Base-by-base conservation (phyloP, 2,113 vertebrate genomes). In the Sphaerodactylus townsendi region DNA sequence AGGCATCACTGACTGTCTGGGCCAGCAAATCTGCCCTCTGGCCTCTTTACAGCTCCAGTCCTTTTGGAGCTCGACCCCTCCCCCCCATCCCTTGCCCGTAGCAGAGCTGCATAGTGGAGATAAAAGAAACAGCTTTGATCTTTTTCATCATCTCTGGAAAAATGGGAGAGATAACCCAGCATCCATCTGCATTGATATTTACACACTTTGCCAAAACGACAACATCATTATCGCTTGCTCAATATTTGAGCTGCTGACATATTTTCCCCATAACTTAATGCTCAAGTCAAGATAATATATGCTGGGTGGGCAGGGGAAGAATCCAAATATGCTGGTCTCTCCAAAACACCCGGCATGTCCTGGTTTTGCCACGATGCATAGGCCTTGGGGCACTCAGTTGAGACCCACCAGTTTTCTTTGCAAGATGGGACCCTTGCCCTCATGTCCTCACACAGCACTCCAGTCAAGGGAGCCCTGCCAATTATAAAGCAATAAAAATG, bases 251-350 rank as follows among this genome's bases (percentile, higher is more conserved):
- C 90, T 93, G 74, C 90, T 84, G 92, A 92, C 92, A 85, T 93
- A 84, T 91, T 93, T 93, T 94, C 92, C 95, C 90, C 92, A 81
- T 94, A 94, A 94, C 95, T 96, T 92, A 93, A 92, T 90, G 86
- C 87, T 92, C 84, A 82, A 85, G 53, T 89, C 88, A 86, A 87
- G 85, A 93, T 95, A 93, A 94, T 89, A 82, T 82, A 35, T 92
- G 92, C 90, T 53, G 82, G 79, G 90, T 91, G 88, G 83, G 86
- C 89, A 91, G 1, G 21, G 74, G 85, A 85, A 84, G 0, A 0
- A 82, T 87, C 76, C 0, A 1, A 77, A 64, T 78, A 82, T 87
- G 81, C 85, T 85, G 73, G 68, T 78, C 90, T 62, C 25, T 81
- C 85, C 86, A 80, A 0, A 30, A 7, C 0, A 0, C 0, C 0